Conservation (phyloP, 2,113 vertebrate genomes). For the Elephantulus edwardii region DNA sequence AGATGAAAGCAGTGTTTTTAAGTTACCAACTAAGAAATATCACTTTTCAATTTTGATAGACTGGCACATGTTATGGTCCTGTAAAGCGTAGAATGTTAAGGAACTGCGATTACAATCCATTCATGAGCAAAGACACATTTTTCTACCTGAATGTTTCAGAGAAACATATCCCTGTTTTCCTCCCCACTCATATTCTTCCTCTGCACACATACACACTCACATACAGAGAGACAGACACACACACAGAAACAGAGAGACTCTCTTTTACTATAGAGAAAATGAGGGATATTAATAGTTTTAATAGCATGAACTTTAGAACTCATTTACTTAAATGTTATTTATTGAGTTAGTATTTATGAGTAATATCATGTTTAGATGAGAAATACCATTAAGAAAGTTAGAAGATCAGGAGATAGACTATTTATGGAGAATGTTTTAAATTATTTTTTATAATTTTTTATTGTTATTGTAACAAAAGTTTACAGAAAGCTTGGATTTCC, state of each 20-base stretch:
- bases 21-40: not conserved
- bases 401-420: not conserved
- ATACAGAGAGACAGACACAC: no score
- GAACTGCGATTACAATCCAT: not conserved
- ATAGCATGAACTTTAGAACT: not conserved
- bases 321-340: not conserved
- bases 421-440: not conserved
- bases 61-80: not conserved
- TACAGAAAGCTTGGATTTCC: no score
- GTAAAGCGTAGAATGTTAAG: not conserved
- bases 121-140: not conserved
- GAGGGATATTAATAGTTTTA: not conserved
- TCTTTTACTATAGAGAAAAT: constrained; percentile 13
- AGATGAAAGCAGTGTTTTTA: not conserved
- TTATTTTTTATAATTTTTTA: no score
- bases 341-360: no score
- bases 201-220: not conserved
- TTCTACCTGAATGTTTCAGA: not conserved
- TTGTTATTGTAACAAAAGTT: no score
- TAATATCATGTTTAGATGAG: not conserved
- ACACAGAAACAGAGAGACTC: not conserved
- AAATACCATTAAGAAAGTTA: not conserved
- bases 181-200: no score
- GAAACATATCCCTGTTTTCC: not conserved
- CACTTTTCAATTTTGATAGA: not conserved